Evolutionary conservation across 2,888 invertebrate species (phyloP), one percentile per base, ranked within the genome.

Genomic region (Meiosimyza decipiens): DNA sequence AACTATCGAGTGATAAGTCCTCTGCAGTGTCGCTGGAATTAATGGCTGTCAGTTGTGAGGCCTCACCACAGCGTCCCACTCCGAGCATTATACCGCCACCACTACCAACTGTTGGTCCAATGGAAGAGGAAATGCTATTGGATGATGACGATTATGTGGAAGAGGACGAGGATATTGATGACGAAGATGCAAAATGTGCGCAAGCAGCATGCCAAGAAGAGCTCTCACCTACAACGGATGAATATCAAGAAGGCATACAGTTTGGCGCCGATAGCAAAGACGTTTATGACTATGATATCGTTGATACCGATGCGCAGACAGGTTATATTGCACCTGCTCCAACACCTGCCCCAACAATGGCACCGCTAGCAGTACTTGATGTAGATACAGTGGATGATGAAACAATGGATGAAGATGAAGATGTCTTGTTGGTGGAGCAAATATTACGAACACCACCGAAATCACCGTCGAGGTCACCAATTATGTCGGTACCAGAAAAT

Each of bases 331-430:
- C 87, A 11, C 87, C 86, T 6, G 84, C 84, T 28, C 86, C 85
- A 70, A 86, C 86, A 71, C 87, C 86, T 74, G 85, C 82, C 64
- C 86, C 84, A 15, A 86, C 89, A 5, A 86, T 91, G 82, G 92
- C 92, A 67, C 93, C 92, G 40, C 88, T 92, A 70, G 92, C 92
- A 54, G 92, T 91, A 80, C 89, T 91, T 77, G 93, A 92, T 83
- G 90, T 91, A 81, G 91, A 91, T 84, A 91, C 91, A 60, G 92
- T 91, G 64, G 91, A 92, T 80, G 92, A 91, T 82, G 92, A 92
- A 78, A 88, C 88, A 83, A 89, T 91, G 81, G 79, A 79, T 54
- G 70, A 70, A 16, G 13, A 33, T 3, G 60, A 33, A 12, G 28
- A 33, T 40, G 9, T 40, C 40, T 40, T 40, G 13, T 2, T 9